Evolutionary conservation across 2,797 vertebrate genomes (phyloP).

Genomic region (Pangasius djambal): DNA sequence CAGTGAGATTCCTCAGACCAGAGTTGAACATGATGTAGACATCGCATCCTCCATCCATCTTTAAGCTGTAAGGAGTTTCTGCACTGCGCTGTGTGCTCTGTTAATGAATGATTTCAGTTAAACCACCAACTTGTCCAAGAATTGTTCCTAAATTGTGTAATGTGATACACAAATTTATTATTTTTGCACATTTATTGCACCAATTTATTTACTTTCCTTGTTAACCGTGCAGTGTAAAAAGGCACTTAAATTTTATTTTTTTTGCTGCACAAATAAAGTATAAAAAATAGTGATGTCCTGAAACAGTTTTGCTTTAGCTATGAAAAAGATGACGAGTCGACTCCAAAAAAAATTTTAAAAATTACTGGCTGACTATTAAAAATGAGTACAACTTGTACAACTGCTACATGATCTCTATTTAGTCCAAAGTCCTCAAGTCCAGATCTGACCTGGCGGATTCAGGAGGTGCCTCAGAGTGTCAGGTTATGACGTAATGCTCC

Average conservation of each 20-base stretch:
- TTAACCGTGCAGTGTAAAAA: background rate
- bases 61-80: background rate
- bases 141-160: background rate
- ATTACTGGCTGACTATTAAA: background rate
- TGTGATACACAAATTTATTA: background rate
- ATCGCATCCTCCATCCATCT: background rate
- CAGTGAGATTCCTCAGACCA: background rate
- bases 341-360: background rate
- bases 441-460: background rate
- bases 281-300: background rate
- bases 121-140: background rate
- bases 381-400: background rate
- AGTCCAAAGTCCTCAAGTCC: background rate
- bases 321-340: background rate
- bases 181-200: background rate
- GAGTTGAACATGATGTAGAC: background rate
- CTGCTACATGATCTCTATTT: background rate
- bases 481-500: constrained; percentile 31
- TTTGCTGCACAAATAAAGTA: background rate
- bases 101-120: background rate
- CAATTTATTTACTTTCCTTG: background rate
- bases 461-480: background rate
- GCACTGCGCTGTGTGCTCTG: background rate
- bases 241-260: no score
- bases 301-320: background rate